Conservation (phyloP, 2,888 invertebrate genomes). For the Antheraea assamensis region DNA sequence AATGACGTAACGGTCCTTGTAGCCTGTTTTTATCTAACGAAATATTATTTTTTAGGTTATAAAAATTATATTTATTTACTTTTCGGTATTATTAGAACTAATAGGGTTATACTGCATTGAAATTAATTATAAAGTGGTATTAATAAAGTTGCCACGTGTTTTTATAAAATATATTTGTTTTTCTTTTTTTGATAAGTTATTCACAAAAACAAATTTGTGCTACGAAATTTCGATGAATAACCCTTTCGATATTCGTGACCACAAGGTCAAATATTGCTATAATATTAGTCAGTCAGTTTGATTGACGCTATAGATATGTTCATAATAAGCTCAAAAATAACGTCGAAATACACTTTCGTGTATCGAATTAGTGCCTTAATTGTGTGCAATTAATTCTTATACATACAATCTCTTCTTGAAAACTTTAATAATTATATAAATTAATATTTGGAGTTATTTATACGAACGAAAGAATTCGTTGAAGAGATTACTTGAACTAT, state of each 20-base stretch:
- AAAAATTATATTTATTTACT: constrained; percentile 32
- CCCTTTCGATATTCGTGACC: background rate
- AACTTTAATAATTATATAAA: background rate
- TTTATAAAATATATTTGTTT: background rate
- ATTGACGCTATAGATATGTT: background rate
- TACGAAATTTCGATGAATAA: background rate
- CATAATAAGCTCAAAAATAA: background rate
- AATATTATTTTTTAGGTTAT: constrained; percentile 23
- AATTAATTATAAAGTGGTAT: background rate
- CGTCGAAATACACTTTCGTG: background rate
- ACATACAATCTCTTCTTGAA: constrained; percentile 3
- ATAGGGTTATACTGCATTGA: constrained; percentile 27
- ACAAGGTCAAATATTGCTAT: background rate
- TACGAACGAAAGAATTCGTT: background rate
- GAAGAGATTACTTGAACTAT: constrained; percentile 25
- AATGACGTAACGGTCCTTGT: background rate
- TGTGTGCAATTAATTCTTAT: constrained; percentile 19
- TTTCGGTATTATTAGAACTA: constrained; percentile 35
- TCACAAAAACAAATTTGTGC: too few relatives aligned
- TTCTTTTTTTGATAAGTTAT: background rate
- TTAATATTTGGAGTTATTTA: constrained; percentile 14
- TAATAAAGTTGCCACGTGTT: background rate
- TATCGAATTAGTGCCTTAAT: constrained; percentile 16
- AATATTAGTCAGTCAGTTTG: background rate
- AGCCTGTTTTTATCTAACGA: constrained; percentile 7